Conservation (phyloP, 2,113 vertebrate species). For the Clinocottus analis region DNA sequence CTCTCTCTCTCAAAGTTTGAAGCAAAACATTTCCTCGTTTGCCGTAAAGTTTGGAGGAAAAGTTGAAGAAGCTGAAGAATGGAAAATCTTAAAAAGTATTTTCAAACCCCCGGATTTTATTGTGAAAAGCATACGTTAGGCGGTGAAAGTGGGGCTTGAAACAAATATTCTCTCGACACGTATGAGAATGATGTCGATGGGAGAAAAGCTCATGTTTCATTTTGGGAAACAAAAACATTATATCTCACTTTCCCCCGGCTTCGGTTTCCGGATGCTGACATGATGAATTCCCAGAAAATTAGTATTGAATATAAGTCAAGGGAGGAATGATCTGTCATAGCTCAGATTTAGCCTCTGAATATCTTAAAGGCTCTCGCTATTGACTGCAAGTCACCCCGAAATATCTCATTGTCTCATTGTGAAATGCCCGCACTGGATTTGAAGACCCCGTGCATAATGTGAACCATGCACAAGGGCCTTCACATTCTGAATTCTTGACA, state of each 20-base stretch:
- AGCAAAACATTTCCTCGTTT: constrained; percentile 56
- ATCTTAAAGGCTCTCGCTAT: constrained; percentile 47
- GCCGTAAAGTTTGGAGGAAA: constrained; percentile 39
- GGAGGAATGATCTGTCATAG: constrained; percentile 50
- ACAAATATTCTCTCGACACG: constrained; percentile 16
- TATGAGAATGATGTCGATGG: constrained; percentile 3
- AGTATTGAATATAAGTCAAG: constrained; percentile 59
- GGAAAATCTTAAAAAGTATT: background rate
- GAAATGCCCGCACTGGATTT: constrained; percentile 37
- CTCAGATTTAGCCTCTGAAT: constrained; percentile 52
- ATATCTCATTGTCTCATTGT: constrained; percentile 60
- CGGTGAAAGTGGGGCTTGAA: constrained; percentile 14
- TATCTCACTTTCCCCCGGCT: constrained; percentile 31
- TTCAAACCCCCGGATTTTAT: constrained; percentile 2
- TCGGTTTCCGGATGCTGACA: constrained; percentile 43
- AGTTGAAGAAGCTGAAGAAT: constrained; percentile 35
- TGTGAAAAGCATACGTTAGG: constrained; percentile 27
- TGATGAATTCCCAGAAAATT: constrained; percentile 57
- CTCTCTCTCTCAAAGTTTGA: constrained; percentile 32
- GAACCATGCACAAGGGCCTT: constrained; percentile 25
- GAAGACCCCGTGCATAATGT: constrained; percentile 46
- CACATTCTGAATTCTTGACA: constrained; percentile 53
- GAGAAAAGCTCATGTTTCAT: constrained; percentile 31
- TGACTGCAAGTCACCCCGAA: constrained; percentile 59
- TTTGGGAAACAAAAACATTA: constrained; percentile 49